Conservation (phyloP, 2,113 vertebrate species). For the Trogon melanurus region DNA sequence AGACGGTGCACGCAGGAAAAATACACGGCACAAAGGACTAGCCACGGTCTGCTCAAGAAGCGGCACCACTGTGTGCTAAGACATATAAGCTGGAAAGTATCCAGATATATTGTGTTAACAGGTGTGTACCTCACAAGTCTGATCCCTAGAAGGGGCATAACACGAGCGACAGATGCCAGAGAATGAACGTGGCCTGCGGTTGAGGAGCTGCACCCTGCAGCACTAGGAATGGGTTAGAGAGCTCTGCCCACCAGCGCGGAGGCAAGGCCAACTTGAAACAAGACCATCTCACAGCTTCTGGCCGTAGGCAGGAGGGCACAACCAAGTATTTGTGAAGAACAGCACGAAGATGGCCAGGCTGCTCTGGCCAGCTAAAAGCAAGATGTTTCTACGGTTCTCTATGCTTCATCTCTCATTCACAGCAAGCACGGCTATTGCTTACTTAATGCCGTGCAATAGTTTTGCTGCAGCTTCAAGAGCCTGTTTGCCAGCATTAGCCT, state of each 20-base stretch:
- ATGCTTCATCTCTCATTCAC: neutral
- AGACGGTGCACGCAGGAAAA: neutral
- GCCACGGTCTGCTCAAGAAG: neutral
- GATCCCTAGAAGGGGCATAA: neutral
- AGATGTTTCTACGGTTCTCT: neutral
- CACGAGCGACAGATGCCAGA: neutral
- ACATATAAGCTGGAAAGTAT: neutral
- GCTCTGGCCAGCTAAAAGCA: neutral
- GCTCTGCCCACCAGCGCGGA: neutral
- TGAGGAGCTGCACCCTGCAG: neutral
- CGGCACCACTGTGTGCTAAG: neutral
- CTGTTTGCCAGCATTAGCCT: neutral
- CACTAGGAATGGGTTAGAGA: neutral
- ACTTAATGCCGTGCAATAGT: neutral
- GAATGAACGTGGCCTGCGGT: neutral
- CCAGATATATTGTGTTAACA: neutral
- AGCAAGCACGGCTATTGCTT: neutral
- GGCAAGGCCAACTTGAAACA: fast-evolving
- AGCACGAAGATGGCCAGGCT: neutral
- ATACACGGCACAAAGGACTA: neutral
- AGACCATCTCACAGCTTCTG: neutral
- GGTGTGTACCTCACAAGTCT: neutral
- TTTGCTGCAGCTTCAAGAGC: neutral
- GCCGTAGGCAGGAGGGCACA: neutral
- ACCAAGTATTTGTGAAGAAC: neutral